phyloP scores from a whole-genome alignment of 2,888 invertebrate genomes.

The Emmelina monodactyla region DNA sequence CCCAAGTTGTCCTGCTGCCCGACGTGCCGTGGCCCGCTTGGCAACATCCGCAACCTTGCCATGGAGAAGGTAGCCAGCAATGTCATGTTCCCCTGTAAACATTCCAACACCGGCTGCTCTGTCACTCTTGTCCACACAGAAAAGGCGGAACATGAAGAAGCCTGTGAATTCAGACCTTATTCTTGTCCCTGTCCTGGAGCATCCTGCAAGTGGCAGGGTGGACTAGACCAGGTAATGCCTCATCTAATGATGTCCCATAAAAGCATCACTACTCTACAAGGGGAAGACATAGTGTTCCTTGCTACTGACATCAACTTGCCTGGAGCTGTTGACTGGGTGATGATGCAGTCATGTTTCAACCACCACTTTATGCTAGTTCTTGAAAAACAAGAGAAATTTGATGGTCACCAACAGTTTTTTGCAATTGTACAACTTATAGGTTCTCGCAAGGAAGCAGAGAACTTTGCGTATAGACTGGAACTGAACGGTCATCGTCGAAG shows the following conservation, averaged over 20 bases:
- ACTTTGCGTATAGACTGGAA: constrained; percentile 98
- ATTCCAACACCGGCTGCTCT: constrained; percentile 93
- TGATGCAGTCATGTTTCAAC: constrained; percentile 99
- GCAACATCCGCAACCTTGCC: constrained; percentile 97
- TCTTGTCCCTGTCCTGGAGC: constrained; percentile 99
- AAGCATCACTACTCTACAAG: constrained; percentile 97
- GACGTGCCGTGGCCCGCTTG: constrained; percentile 95
- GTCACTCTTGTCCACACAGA: constrained; percentile 94
- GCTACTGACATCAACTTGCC: constrained; percentile 99
- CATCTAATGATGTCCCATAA: constrained; percentile 97
- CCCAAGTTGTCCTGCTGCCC: constrained; percentile 98
- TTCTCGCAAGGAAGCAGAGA: constrained; percentile 97
- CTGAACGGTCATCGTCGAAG: constrained; percentile 93
- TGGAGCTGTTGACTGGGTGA: constrained; percentile 99
- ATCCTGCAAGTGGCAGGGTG: constrained; percentile 99
- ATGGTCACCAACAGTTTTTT: constrained; percentile 95
- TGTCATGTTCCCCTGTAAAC: constrained; percentile 99
- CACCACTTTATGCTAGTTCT: constrained; percentile 99
- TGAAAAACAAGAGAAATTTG: constrained; percentile 97
- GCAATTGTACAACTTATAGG: constrained; percentile 99
- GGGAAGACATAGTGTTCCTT: constrained; percentile 98
- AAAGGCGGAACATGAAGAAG: constrained; percentile 98
- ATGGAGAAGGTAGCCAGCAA: constrained; percentile 99
- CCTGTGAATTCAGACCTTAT: constrained; percentile 98
- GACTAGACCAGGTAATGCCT: constrained; percentile 97